Conservation (phyloP, 1,140 invertebrate species). For the Drosophila bifasciata region DNA sequence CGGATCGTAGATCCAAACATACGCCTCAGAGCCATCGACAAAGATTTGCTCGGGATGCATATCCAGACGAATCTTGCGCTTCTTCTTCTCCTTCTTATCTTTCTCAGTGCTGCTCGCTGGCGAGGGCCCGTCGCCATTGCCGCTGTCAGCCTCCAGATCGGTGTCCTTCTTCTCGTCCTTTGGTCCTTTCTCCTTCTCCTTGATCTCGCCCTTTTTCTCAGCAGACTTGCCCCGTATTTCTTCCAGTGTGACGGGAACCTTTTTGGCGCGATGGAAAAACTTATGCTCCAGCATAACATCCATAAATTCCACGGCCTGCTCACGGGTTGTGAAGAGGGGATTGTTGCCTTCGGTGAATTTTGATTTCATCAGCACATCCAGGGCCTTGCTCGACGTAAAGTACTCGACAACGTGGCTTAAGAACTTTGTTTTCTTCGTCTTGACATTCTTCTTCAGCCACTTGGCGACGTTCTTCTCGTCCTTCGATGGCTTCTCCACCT, state of each 20-base stretch:
- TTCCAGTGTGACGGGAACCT: constrained; percentile 91
- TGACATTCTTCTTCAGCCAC: constrained; percentile 96
- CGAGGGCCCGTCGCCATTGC: constrained; percentile 53
- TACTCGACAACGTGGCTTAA: constrained; percentile 98
- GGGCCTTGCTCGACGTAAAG: constrained; percentile 95
- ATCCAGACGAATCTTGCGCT: constrained; percentile 92
- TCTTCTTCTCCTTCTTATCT: constrained; percentile 86
- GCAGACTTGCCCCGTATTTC: constrained; percentile 85
- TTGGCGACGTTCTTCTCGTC: constrained; percentile 97
- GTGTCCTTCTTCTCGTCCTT: constrained; percentile 56
- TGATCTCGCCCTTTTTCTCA: constrained; percentile 54
- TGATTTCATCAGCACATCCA: constrained; percentile 95
- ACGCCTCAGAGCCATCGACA: constrained; percentile 96
- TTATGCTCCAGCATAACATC: constrained; percentile 95
- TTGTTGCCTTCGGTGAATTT: constrained; percentile 93
- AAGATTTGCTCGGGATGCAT: constrained; percentile 98
- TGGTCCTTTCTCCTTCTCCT: constrained; percentile 54
- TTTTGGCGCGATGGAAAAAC: constrained; percentile 97
- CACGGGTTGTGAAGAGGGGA: constrained; percentile 92
- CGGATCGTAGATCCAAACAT: constrained; percentile 99
- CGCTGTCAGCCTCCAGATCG: constrained; percentile 41
- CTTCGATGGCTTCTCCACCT: constrained; percentile 92
- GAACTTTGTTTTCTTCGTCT: constrained; percentile 97
- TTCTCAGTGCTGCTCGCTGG: constrained; percentile 46
- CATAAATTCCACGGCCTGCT: constrained; percentile 92